Base-by-base conservation (phyloP, 2,113 vertebrate species). In the Erinaceus europaeus region DNA sequence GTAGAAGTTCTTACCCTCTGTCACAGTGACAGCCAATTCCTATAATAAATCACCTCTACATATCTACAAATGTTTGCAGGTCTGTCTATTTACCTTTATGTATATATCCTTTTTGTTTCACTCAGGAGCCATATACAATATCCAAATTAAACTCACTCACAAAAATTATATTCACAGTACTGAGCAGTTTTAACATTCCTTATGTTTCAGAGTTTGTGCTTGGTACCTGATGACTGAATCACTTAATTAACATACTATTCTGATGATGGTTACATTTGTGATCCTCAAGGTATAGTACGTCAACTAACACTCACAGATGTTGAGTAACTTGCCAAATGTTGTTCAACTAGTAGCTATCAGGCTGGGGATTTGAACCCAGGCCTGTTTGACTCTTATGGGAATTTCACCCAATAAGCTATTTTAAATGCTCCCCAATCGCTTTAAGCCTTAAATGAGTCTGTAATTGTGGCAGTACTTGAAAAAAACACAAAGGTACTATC, bases 181-280 rank as follows among this genome's bases (percentile, higher is more conserved):
- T 1, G 61, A 73, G 59, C 4, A 68, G 11, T 73, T 86, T 55
- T 74, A 83, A 27, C 53, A 67, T 78, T 91, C 75, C 59, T 32
- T 71, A 4, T 82, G 34, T 88, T 84, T 27, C 42, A 77, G 53
- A 7, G 23, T 91, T 32, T 53, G 34, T 77, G 21, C 20, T 89
- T 36, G 71, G 53, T 84, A 69, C 15, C 83, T 83, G 64, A 86
- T 91, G n/a, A 36, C 65, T 84, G n/a, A 93, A 89, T 84, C 40
- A 86, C 44, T 86, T 90, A 90, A 79, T 88, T 3, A 53, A 84
- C 40, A 73, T 46, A 86, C 59, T 15, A 34, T 29, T 87, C 46
- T 75, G 44, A 65, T 84, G 65, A 87, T 6, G 36, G 62, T 38
- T 79, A 76, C 46, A 62, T 59, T 81, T 87, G 61, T 85, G 81